Percentiles rank a stretch among this genome's conserved stretches.
These are phyloP conservation scores for Promerops cafer DNA, from an alignment of 2,113 vertebrate species.

Conservation along the genomic window DNA sequence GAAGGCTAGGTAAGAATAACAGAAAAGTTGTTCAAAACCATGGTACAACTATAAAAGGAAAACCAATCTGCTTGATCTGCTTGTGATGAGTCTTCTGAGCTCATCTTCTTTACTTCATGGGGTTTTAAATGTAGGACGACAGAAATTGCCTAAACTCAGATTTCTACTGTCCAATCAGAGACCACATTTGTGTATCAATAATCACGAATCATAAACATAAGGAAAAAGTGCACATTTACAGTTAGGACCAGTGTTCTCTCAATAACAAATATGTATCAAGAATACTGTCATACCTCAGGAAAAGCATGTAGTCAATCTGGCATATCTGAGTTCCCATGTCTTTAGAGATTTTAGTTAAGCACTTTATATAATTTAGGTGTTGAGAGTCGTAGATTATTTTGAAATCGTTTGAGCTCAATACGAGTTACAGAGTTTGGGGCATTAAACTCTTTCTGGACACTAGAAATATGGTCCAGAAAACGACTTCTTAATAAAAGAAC, in stretches of 20 bases:
- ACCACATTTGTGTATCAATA: not conserved
- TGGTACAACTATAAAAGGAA: not conserved
- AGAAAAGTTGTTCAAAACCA: not conserved
- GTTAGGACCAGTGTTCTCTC: not conserved
- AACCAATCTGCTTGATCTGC: not conserved
- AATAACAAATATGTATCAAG: not conserved
- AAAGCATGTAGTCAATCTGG: not conserved
- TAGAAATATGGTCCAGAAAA: constrained; percentile 28
- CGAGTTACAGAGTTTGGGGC: not conserved
- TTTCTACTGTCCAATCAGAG: not conserved
- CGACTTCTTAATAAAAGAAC: constrained; percentile 28
- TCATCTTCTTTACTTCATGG: not conserved
- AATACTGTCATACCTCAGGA: not conserved
- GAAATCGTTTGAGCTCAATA: not conserved
- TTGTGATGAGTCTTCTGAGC: not conserved
- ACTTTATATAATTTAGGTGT: not conserved
- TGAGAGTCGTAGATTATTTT: not conserved
- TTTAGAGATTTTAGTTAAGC: not conserved
- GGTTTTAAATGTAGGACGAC: not conserved
- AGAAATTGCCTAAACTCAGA: not conserved
- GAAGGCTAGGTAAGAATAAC: not conserved
- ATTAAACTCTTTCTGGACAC: not conserved
- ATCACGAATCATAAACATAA: not conserved
- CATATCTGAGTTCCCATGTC: not conserved
- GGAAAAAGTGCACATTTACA: not conserved